Evolutionary conservation across 2,888 invertebrate genomes (phyloP).

Genomic region (Monochamus alternatus): DNA sequence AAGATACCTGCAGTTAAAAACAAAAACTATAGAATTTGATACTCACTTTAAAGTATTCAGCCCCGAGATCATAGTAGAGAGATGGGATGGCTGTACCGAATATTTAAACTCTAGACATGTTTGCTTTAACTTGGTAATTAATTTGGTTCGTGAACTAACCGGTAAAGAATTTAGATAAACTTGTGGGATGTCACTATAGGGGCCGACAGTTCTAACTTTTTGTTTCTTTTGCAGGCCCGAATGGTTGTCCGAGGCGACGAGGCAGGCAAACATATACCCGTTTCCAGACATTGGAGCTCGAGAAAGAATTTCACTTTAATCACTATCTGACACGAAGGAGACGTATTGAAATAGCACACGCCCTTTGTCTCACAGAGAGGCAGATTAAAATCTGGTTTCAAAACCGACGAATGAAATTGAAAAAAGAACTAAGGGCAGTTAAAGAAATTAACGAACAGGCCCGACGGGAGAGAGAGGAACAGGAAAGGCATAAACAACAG

Average conservation of each 20-base stretch:
- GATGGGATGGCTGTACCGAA: not conserved
- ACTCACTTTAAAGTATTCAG: too few relatives aligned
- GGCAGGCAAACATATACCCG: slow-evolving; percentile 98
- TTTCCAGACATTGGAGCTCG: slow-evolving; percentile 97
- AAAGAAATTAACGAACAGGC: slow-evolving; percentile 97
- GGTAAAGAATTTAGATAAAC: slow-evolving; percentile 13
- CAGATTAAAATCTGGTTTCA: slow-evolving; percentile 99
- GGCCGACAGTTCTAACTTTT: slow-evolving; percentile 13
- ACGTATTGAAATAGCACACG: slow-evolving; percentile 97
- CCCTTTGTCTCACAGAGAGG: slow-evolving; percentile 94
- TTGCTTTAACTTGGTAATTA: slow-evolving; percentile 1
- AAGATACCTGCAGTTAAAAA: too few relatives aligned
- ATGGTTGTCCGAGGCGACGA: slow-evolving; percentile 93
- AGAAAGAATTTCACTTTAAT: slow-evolving; percentile 99
- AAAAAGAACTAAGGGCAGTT: slow-evolving; percentile 94
- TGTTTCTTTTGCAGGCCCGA: slow-evolving; percentile 85
- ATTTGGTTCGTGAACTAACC: not conserved
- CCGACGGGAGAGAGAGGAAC: slow-evolving; percentile 90
- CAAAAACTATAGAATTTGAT: too few relatives aligned
- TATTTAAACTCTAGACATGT: not conserved
- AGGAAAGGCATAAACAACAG: slow-evolving; percentile 92
- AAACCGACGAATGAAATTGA: slow-evolving; percentile 96
- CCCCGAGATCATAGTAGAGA: too few relatives aligned
- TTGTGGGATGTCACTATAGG: slow-evolving; percentile 14
- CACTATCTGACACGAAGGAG: slow-evolving; percentile 96